Conservation (phyloP, 1,140 invertebrate genomes). For the Drosophila ficusphila region DNA sequence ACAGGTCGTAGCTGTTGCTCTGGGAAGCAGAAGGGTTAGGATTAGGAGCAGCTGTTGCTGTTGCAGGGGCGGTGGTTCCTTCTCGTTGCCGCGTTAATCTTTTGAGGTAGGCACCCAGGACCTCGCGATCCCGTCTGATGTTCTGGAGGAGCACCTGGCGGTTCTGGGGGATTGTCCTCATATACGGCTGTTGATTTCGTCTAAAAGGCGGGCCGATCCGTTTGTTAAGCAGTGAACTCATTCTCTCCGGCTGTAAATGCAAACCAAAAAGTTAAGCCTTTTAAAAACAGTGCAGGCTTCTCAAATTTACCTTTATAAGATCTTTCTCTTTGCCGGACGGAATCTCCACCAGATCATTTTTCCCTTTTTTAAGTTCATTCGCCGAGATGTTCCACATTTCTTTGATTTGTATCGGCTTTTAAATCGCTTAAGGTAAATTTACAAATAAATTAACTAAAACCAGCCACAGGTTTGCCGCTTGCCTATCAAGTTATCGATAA, state of each 20-base stretch:
- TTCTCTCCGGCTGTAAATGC: neutral
- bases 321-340: neutral
- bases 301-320: neutral
- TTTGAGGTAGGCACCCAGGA: slow-evolving; percentile 36
- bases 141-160: slow-evolving; percentile 39
- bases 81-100: neutral
- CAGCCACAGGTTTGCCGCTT: no score
- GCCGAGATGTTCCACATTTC: neutral
- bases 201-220: slow-evolving; percentile 3
- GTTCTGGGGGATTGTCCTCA: slow-evolving; percentile 12
- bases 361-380: neutral
- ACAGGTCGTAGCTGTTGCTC: slow-evolving; percentile 68
- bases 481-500: neutral
- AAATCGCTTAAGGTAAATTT: no score
- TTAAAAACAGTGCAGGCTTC: neutral
- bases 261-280: neutral
- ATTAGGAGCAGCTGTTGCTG: neutral
- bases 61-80: neutral
- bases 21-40: neutral
- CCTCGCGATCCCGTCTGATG: slow-evolving; percentile 31
- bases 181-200: neutral
- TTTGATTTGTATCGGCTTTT: no score
- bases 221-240: neutral
- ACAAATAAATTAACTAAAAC: neutral
- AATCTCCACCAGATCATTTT: neutral